These are phyloP conservation scores for Lepilemur ruficaudatus DNA, from an alignment of 2,797 vertebrate species.

Conservation along the genomic window DNA sequence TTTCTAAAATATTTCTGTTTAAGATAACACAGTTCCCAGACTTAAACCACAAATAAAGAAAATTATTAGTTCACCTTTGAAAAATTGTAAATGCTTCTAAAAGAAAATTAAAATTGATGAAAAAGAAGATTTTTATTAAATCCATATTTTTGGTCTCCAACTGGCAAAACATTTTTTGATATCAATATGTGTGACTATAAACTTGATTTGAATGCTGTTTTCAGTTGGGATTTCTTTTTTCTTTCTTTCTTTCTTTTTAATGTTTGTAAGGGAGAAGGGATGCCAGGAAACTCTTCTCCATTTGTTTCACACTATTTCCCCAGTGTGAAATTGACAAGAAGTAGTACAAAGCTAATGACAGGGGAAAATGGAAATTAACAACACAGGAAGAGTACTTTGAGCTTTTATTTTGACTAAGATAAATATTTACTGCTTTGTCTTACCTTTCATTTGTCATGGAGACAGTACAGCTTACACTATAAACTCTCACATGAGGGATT, in stretches of 20 bases:
- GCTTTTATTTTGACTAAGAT: constrained; percentile 59
- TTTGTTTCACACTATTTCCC: constrained; percentile 52
- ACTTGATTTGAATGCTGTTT: not conserved
- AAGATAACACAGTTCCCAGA: not conserved
- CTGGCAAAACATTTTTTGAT: constrained; percentile 8
- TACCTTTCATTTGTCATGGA: constrained; percentile 53
- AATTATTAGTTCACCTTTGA: not conserved
- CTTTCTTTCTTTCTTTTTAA: not conserved
- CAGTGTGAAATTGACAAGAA: constrained; percentile 55
- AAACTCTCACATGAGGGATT: constrained; percentile 46
- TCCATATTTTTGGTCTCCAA: not conserved
- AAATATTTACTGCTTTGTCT: constrained; percentile 58
- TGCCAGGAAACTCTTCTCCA: not conserved
- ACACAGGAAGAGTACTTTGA: not conserved
- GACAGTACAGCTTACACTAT: not conserved
- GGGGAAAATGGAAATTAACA: constrained; percentile 60
- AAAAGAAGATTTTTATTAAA: constrained; percentile 3
- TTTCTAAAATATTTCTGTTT: constrained; percentile 29
- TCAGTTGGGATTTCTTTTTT: not conserved
- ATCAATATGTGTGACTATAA: not conserved
- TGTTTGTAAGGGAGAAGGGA: not conserved
- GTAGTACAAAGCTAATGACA: constrained; percentile 41
- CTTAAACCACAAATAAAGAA: not conserved
- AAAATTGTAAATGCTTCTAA: not conserved
- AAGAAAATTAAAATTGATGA: not conserved